Evolutionary conservation across 2,888 invertebrate species (phyloP).

Genomic region (Sinohyriopsis cumingii): DNA sequence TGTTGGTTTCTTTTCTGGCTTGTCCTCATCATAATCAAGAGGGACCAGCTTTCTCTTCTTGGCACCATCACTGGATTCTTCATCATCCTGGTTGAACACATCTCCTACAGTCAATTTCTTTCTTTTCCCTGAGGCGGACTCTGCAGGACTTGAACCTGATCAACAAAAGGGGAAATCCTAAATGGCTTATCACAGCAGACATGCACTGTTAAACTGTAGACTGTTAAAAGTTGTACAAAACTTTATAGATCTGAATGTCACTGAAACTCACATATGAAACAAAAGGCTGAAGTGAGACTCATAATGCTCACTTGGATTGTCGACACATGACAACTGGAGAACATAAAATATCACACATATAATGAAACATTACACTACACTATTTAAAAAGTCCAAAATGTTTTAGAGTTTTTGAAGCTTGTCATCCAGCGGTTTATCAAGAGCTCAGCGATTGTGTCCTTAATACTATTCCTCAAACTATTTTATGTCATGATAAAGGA

Average conservation of each 20-base stretch:
- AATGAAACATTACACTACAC: no score
- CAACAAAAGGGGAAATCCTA: not conserved
- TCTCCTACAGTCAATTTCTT: conserved; percentile 87
- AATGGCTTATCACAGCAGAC: not conserved
- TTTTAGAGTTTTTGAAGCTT: no score
- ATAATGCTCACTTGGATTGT: not conserved
- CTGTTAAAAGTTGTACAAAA: no score
- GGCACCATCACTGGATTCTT: conserved; percentile 69
- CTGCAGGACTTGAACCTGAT: conserved; percentile 31
- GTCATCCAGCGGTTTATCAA: no score
- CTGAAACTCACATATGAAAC: conserved; percentile 6
- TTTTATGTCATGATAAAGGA: no score
- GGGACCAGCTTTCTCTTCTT: conserved; percentile 83
- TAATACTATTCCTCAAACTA: no score
- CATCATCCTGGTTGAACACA: conserved; percentile 89
- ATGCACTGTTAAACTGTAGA: no score
- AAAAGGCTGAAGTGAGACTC: not conserved
- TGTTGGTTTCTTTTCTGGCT: conserved; percentile 55
- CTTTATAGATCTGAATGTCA: no score
- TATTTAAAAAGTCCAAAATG: no score
- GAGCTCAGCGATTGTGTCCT: no score
- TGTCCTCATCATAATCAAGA: conserved; percentile 56
- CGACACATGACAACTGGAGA: conserved; percentile 10
- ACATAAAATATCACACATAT: not conserved
- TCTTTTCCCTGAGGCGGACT: conserved; percentile 68